phyloP scores from a whole-genome alignment of 1,140 invertebrate genomes.

The Zaprionus ghesquierei region DNA sequence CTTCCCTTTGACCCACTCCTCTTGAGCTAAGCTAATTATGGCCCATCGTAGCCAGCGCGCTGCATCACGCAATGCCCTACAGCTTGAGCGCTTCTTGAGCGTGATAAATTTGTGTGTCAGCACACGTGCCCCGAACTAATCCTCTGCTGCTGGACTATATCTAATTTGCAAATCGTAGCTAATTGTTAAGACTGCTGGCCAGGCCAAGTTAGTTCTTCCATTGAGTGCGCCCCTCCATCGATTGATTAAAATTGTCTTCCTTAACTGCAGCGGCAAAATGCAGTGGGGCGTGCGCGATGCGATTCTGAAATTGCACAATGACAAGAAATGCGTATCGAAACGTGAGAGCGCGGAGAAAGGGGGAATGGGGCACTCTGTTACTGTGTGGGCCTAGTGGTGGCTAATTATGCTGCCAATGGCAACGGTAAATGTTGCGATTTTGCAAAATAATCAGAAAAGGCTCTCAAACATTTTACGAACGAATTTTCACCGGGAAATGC shows the following conservation, averaged over 20 bases:
- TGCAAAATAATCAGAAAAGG: constrained; percentile 79
- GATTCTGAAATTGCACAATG: constrained; percentile 21
- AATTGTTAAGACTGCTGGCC: constrained; percentile 83
- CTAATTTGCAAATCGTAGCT: not conserved
- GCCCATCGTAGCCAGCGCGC: constrained; percentile 13
- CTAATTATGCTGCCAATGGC: constrained; percentile 64
- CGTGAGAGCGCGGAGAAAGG: not conserved
- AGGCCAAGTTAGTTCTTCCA: too few relatives aligned
- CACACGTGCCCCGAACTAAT: constrained; percentile 88
- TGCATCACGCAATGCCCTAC: constrained; percentile 89
- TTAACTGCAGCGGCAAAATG: constrained; percentile 12
- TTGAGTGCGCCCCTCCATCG: not conserved
- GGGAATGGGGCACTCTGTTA: not conserved
- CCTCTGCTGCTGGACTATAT: constrained; percentile 94
- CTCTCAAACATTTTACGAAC: constrained; percentile 64
- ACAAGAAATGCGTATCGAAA: constrained; percentile 30
- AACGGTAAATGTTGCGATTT: constrained; percentile 70
- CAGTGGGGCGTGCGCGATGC: not conserved
- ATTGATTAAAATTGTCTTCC: not conserved
- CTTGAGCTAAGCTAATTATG: constrained; percentile 35
- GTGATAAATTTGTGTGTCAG: constrained; percentile 95
- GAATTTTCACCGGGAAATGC: constrained; percentile 31
- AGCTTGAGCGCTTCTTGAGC: constrained; percentile 92
- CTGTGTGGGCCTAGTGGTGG: constrained; percentile 9
- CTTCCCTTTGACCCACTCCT: not conserved